phyloP scores from a whole-genome alignment of 92 coral and sea anemone species.

The Heteractis magnifica region DNA sequence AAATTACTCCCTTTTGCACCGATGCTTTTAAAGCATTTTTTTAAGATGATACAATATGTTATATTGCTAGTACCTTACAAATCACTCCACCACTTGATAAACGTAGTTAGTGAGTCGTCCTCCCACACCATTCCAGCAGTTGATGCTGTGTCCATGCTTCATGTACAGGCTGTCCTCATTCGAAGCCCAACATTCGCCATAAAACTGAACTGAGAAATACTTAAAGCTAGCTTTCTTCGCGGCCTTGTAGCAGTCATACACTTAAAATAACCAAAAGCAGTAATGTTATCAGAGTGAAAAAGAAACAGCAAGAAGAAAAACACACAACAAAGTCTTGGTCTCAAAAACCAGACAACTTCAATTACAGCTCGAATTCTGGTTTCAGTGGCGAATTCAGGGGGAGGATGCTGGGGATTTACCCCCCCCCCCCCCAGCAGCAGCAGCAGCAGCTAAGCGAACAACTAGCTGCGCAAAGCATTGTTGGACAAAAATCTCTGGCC shows the following conservation, averaged over 20 bases:
- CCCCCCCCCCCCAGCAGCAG: too few species aligned
- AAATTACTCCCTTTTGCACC: too few species aligned
- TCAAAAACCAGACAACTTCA: too few species aligned
- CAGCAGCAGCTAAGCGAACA: too few species aligned
- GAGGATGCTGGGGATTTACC: too few species aligned
- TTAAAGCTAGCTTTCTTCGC: constrained; percentile 62
- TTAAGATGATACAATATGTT: too few species aligned
- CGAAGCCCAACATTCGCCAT: constrained; percentile 90
- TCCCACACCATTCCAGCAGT: constrained; percentile 86
- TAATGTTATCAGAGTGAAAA: neutral
- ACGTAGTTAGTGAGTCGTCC: constrained; percentile 62
- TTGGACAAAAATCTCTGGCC: too few species aligned
- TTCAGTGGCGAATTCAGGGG: too few species aligned
- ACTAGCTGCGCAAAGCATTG: too few species aligned
- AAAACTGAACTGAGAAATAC: constrained; percentile 87
- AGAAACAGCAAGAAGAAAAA: neutral
- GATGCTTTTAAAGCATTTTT: too few species aligned
- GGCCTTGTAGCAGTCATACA: constrained; percentile 62
- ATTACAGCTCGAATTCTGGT: too few species aligned
- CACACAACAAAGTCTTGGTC: too few species aligned
- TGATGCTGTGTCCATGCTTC: constrained; percentile 55
- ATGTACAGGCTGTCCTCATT: constrained; percentile 44
- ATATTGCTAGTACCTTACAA: neutral
- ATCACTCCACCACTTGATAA: constrained; percentile 55
- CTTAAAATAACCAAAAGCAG: constrained; percentile 22